Evolutionary conservation across 2,113 vertebrate genomes (phyloP).

Genomic region (Clarias gariepinus): DNA sequence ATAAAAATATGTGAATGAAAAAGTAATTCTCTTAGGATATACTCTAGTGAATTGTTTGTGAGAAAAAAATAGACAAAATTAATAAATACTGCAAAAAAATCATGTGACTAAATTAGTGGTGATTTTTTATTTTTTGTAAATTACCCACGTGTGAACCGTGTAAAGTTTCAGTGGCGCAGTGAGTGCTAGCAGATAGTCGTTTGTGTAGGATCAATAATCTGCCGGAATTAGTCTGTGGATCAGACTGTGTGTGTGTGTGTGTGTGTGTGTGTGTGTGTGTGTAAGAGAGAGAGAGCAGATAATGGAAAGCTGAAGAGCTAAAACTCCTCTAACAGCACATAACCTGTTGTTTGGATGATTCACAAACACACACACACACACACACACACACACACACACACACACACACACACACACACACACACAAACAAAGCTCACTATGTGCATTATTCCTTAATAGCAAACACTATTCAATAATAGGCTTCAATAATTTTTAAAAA

Average conservation of each 20-base stretch:
- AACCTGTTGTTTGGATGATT: neutral
- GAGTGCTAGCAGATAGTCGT: neutral
- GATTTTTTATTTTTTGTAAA: neutral
- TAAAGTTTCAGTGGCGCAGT: neutral
- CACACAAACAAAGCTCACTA: no score
- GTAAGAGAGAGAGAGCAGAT: neutral
- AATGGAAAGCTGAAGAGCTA: neutral
- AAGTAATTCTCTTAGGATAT: no score
- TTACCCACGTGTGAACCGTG: neutral
- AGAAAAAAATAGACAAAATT: no score
- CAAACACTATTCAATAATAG: no score
- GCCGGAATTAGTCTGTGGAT: conserved; percentile 3
- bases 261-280: conserved; percentile 10
- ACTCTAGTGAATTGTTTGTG: no score
- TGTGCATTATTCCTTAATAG: no score
- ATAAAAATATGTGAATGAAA: no score
- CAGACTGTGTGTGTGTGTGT: conserved; percentile 1
- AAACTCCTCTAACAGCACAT: neutral
- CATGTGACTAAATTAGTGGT: no score
- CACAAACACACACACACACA: neutral
- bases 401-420: no score
- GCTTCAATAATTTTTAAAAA: no score
- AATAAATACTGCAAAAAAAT: no score
- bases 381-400: neutral
- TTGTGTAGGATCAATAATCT: conserved; percentile 1